Evolutionary conservation across 2,113 vertebrate genomes (phyloP), one percentile per base, ranked within the genome.

Genomic region (Amazona guildingii): DNA sequence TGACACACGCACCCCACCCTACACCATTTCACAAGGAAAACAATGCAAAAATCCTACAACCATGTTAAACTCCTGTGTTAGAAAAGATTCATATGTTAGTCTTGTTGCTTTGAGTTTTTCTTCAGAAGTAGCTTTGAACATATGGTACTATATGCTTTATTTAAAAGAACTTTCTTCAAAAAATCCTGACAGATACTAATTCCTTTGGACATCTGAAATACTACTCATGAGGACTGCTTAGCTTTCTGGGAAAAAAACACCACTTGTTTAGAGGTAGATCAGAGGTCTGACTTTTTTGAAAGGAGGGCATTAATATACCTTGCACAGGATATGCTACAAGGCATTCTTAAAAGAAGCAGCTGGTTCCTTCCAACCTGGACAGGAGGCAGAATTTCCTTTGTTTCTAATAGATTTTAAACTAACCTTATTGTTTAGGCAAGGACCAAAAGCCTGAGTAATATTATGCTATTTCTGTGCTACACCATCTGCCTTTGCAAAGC

Each of bases 361-460:
- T 66, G 16, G 57, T 63, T 86, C 35, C 37, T 90, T 89, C 83
- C 41, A 93, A 83, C 29, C 66, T 84, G 76, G 21, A 55, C 74
- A 91, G 62, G 64, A 91, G 78, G 17, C 73, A 93, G 70, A 86
- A 88, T 80, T 93, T 91, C 80, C 94, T 94, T 93, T 88, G 59
- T 28, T 86, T 95, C 93, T 62, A 77, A 54, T 46, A 81, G 80
- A 74, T 63, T 93, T 95, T 92, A 93, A 93, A 86, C 55, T 78
- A 63, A 83, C 10, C 11, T 16, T 78, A 41, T 88, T 96, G 83
- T 94, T 94, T 79, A 92, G 39, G 43, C 39, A 90, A 93, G 51
- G 75, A 75, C 19, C 51, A 96, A 97, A 95, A 91, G 35, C 63
- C 55, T 72, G 17, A 43, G 33, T 28, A 82, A 35, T 70, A 79